Evolutionary conservation across 1,140 invertebrate genomes (phyloP), one percentile per base, ranked within the genome.

Genomic region (Drosophila azteca): DNA sequence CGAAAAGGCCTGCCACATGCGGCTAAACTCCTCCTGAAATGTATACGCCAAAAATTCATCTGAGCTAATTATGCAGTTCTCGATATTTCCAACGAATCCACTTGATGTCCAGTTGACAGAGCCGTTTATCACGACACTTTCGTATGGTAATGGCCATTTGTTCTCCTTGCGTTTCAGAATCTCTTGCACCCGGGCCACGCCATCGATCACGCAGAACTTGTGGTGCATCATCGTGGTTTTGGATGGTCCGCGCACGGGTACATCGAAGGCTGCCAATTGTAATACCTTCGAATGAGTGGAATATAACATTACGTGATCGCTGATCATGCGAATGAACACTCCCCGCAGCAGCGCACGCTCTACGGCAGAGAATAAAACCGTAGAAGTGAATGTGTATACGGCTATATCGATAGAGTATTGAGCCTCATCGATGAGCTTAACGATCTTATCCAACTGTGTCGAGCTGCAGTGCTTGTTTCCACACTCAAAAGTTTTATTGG

Each of bases 191-290:
- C 83, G 73, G 0, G 45, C 29, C 0, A 26, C 46, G 0, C 66
- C 74, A 20, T 91, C 90, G 2, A 91, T 46, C 8, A 91, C 54
- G 22, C 79, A 58, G 54, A 79, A 91, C 48, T 91, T 91, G 68
- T 91, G 83, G 58, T 91, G 90, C 90, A 91, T 91, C 39, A 91
- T 2, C 1, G 44, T 35, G 1, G 73, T 58, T 9, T 43, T 64
- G 6, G 11, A 39, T 1, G 80, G 83, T 0, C 51, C 64, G 9
- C 80, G 80, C 8, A 91, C 60, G 6, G 75, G 65, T 0, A 85
- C 54, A 4, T 66, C 72, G 2, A 35, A 7, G 0, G 3, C 0
- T 0, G 48, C 31, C 6, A 88, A 15, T 1, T 0, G 0, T 2
- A 3, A 31, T 11, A 91, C 57, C 43, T 83, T 71, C 0, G 87